Evolutionary conservation across 2,888 invertebrate species (phyloP), one percentile per base, ranked within the genome.

Genomic region (Athripsodes cinereus): DNA sequence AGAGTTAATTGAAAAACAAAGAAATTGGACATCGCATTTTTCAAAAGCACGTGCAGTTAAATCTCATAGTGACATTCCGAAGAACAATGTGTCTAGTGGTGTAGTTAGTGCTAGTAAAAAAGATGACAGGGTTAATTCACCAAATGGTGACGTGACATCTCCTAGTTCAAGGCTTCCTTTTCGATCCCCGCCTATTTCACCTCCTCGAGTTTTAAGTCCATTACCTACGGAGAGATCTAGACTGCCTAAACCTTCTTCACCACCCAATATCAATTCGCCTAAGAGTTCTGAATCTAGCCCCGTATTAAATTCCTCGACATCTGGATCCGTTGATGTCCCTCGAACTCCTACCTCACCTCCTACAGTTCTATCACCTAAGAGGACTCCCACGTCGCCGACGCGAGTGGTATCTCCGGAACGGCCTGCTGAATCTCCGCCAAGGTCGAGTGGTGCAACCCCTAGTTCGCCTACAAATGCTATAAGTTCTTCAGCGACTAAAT

Each of bases 1-100:
- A 65, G 92, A 93, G 71, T 77, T 92, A 56, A 93, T 93, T 65
- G 92, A 92, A 73, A 91, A 92, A 68, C 93, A 92, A 70, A 87
- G 88, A 69, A 94, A 93, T 75, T 94, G 92, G 93, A 92, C 92
- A 26, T 89, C 91, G 61, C 92, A 92, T 74, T 94, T 92, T 71
- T 88, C 88, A 60, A 91, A 90, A 76, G 82, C 87, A 53, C 83
- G 87, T 65, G 81, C 85, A 50, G 75, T 76, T 64, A 76, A 83
- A 58, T 80, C 80, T 61, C 81, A 82, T 66, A 84, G 84, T 67
- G 86, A 86, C 72, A 82, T 83, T 10, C 79, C 79, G 22, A 78
- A 84, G 60, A 80, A 76, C 0, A 75, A 75, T 26, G 67, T 79
- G 19, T 77, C 74, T 52, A 74, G 76, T 56, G 75, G 74, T 57